Base-by-base conservation (phyloP, 2,797 vertebrate genomes). In the Paguma larvata region DNA sequence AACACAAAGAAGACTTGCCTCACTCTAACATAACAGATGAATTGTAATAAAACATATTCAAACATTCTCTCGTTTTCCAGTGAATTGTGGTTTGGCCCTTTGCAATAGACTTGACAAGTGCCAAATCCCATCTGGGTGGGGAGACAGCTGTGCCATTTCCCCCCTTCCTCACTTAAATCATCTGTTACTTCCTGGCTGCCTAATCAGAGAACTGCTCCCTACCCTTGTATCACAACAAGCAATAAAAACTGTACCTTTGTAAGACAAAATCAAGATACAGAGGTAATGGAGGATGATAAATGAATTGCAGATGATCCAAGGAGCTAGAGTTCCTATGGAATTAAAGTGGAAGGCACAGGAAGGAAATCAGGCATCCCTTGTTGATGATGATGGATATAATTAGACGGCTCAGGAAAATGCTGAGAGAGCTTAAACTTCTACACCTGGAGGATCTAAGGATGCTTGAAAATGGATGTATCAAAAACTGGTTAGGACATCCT, bases 281-380 rank as follows among this genome's bases (percentile, higher is more conserved):
- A 92, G 88, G 94, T 82, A 94, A 72, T 48, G 65, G 87, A 86
- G 78, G 67, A 34, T 83, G 83, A 86, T 19, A 94, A 83, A 86
- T 77, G 62, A 96, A 56, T 85, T 73, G 78, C 95, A 95, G 84
- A 91, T 80, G 73, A 92, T 88, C 92, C 82, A 44, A 94, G 84
- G 65, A 96, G 77, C 73, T 92, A 27, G 89, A 88, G 87, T 82
- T 90, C 87, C 84, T 73, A 27, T 78, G 70, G 89, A 93, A 93
- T 89, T 93, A 77, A 86, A 84, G 77, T 51, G 56, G 78, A 73
- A 93, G 68, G 80, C 53, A 51, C 65, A 96, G 97, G 94, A 96
- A 96, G 92, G 93, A 95, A 97, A 97, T 92, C 92, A 98, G 73
- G 80, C 75, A 30, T 83, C 72, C 87, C 94, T 97, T 97, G 84